phyloP scores from a whole-genome alignment of 30 jellyfish, hydroid and myxozoan genomes.

The Aurelia coerulea region DNA sequence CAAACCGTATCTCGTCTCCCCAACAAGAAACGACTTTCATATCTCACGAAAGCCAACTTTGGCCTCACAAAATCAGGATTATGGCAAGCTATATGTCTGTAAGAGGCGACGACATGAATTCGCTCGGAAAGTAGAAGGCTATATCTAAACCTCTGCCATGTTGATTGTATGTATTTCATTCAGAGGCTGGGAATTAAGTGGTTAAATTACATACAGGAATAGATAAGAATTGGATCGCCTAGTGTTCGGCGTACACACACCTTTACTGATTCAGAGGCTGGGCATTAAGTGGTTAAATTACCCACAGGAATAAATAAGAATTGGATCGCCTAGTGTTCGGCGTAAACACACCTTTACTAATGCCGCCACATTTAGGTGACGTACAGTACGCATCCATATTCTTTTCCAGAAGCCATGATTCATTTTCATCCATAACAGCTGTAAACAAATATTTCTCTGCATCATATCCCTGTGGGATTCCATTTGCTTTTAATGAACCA shows the following conservation, averaged over 20 bases:
- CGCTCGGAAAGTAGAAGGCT: too few species aligned
- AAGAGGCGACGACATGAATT: too few species aligned
- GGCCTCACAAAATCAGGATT: too few species aligned
- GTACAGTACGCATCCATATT: constrained; percentile 61
- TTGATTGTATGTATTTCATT: background rate
- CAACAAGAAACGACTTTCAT: too few species aligned
- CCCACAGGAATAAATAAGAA: too few species aligned
- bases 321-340: background rate
- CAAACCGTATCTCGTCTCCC: too few species aligned
- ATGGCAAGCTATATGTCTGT: too few species aligned
- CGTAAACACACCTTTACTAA: constrained; percentile 50
- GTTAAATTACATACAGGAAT: too few species aligned
- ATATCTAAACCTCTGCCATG: too few species aligned
- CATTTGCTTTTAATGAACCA: constrained; percentile 38
- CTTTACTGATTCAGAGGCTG: constrained; percentile 32
- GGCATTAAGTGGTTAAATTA: too few species aligned
- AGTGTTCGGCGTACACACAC: background rate
- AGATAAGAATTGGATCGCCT: too few species aligned
- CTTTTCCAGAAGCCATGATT: constrained; percentile 68
- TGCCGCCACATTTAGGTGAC: constrained; percentile 30
- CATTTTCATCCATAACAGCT: constrained; percentile 68
- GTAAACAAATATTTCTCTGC: constrained; percentile 42
- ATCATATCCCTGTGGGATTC: constrained; percentile 56
- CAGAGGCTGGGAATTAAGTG: background rate
- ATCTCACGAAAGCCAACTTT: too few species aligned